Conservation (phyloP, 53 echinoderm and acorn worm genomes). For the Echinarachnius parma region DNA sequence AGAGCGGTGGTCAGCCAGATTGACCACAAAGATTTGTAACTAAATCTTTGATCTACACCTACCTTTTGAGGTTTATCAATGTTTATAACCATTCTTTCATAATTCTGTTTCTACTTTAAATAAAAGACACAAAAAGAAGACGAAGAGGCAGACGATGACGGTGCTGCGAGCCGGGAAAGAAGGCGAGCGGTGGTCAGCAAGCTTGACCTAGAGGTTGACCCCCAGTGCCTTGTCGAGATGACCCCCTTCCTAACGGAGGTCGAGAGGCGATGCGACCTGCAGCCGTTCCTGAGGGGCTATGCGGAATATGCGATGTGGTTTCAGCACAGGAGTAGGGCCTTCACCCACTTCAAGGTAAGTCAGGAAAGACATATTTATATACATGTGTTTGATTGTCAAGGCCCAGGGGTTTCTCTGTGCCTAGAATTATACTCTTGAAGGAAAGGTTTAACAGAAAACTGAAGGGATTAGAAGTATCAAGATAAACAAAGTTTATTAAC, state of each 20-base stretch:
- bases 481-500: too few relatives aligned
- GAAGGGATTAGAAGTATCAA: too few relatives aligned
- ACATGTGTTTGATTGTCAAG: too few relatives aligned
- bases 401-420: too few relatives aligned
- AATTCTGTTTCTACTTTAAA: neutral
- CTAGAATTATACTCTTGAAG: too few relatives aligned
- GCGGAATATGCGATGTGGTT: conserved; percentile 67
- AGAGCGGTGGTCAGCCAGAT: too few relatives aligned
- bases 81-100: too few relatives aligned
- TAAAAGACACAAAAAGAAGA: neutral
- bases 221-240: conserved; percentile 35
- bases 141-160: neutral
- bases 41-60: too few relatives aligned
- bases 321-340: conserved; percentile 48
- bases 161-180: neutral
- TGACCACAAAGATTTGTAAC: too few relatives aligned
- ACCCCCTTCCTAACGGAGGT: conserved; percentile 35
- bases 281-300: conserved; percentile 84
- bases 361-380: too few relatives aligned
- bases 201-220: conserved; percentile 40
- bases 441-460: too few relatives aligned
- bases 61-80: too few relatives aligned
- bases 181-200: conserved; percentile 16
- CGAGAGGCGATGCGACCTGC: conserved; percentile 49
- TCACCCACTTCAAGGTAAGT: conserved; percentile 64